Evolutionary conservation across 2,888 invertebrate genomes (phyloP).

Genomic region (Dynastes tityus): DNA sequence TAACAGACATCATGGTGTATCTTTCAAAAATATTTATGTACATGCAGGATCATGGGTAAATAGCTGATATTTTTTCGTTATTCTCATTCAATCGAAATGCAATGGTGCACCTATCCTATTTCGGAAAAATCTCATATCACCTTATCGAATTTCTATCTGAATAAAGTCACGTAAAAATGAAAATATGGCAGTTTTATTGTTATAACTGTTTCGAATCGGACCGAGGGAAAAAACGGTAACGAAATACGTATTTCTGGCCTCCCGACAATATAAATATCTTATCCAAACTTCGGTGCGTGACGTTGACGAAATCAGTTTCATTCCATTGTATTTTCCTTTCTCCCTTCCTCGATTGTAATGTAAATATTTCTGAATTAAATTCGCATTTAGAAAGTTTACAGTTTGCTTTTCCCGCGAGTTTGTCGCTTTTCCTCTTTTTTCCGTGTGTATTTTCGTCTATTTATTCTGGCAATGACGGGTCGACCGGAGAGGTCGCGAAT

Average conservation of each 20-base stretch:
- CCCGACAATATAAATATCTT: constrained; percentile 35
- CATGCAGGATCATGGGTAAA: no score
- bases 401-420: constrained; percentile 37
- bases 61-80: background rate
- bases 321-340: constrained; percentile 42
- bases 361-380: constrained; percentile 50
- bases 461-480: constrained; percentile 15
- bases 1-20: no score
- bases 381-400: constrained; percentile 48
- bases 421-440: constrained; percentile 31
- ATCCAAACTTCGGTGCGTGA: constrained; percentile 38
- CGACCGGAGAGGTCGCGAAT: constrained; percentile 11
- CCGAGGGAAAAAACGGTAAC: constrained; percentile 7
- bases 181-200: constrained; percentile 42
- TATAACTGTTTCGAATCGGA: constrained; percentile 24
- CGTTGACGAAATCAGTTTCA: constrained; percentile 43
- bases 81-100: background rate
- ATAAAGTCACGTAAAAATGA: constrained; percentile 29
- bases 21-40: no score
- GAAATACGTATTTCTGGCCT: constrained; percentile 22
- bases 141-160: constrained; percentile 25
- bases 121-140: background rate
- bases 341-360: constrained; percentile 47
- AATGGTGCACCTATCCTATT: background rate
- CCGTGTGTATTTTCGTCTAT: constrained; percentile 24